Percentiles rank a stretch among this genome's conserved stretches.
These are phyloP conservation scores for Sinocyclocheilus anshuiensis DNA, from an alignment of 2,113 vertebrate species.

Conservation along the genomic window DNA sequence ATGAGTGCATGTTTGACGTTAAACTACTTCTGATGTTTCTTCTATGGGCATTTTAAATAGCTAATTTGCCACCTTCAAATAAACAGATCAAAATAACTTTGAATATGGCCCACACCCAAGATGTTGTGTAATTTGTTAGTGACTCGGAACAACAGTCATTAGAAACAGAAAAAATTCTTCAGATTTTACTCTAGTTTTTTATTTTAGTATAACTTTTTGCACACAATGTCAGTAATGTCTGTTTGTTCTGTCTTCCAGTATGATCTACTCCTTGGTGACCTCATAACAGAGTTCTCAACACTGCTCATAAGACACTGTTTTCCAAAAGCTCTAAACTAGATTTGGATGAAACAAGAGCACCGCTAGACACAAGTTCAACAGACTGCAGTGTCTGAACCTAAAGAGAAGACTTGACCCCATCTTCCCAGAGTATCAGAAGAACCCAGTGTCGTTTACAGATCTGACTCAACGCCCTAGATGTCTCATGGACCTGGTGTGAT, in stretches of 20 bases:
- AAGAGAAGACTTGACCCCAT: constrained; percentile 10
- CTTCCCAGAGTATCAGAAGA: constrained; percentile 23
- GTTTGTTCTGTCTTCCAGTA: constrained; percentile 72
- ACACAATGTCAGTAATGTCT: neutral
- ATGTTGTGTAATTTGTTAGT: too few relatives aligned
- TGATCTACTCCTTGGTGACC: constrained; percentile 81
- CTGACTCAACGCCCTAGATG: constrained; percentile 44
- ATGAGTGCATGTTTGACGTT: too few relatives aligned
- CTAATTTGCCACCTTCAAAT: too few relatives aligned
- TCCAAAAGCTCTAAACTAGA: constrained; percentile 44
- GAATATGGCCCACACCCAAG: too few relatives aligned
- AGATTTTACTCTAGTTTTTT: neutral
- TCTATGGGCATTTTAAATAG: too few relatives aligned
- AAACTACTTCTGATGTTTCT: too few relatives aligned
- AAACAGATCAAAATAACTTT: too few relatives aligned
- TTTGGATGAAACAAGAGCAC: constrained; percentile 33
- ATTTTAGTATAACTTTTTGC: neutral
- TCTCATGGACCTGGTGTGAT: constrained; percentile 20
- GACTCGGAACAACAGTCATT: too few relatives aligned
- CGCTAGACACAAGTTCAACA: constrained; percentile 3
- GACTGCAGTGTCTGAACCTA: neutral
- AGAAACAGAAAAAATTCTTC: neutral
- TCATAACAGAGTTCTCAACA: constrained; percentile 71
- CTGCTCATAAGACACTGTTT: constrained; percentile 51
- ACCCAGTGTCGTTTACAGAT: constrained; percentile 36